Evolutionary conservation across 2,888 invertebrate genomes (phyloP).

Genomic region (Crepidodera aurea): DNA sequence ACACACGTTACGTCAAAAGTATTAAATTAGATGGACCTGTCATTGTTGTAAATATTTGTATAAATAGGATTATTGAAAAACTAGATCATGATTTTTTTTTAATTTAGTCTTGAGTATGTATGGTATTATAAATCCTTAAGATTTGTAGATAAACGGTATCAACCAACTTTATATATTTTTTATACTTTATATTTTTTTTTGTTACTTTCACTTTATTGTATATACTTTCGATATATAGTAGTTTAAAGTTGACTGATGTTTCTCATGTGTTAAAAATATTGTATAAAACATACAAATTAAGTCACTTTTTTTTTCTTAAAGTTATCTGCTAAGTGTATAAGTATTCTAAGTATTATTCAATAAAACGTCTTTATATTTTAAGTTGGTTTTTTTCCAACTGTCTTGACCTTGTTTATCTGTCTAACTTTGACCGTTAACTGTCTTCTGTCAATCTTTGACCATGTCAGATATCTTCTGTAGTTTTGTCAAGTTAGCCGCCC

Average conservation of each 20-base stretch:
- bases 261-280: conserved; percentile 2
- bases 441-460: no score
- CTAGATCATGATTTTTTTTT: no score
- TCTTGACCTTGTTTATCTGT: no score
- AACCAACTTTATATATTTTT: conserved; percentile 14
- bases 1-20: no score
- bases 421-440: no score
- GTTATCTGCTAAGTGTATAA: background rate
- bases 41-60: no score
- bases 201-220: conserved; percentile 22
- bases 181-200: conserved; percentile 27
- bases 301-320: conserved; percentile 6
- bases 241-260: conserved; percentile 2
- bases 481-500: no score
- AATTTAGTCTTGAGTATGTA: no score
- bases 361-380: conserved; percentile 4
- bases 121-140: no score
- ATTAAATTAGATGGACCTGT: no score
- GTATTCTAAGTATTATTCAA: conserved; percentile 4
- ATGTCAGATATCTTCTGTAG: no score
- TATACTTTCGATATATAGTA: conserved; percentile 16
- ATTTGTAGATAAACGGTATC: background rate
- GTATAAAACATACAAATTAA: conserved; percentile 1
- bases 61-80: no score
- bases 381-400: background rate